Evolutionary conservation across 1,140 invertebrate genomes (phyloP).

Genomic region (fruit fly (Drosophila melanogaster)): Release_6_plus_ISO1_MT NT_037436.4:11101501-11102000

Average conservation of each 20-base stretch:
- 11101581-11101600: slow-evolving; percentile 95
- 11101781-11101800: slow-evolving; percentile 42
- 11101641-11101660: slow-evolving; percentile 31
- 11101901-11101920: neutral
- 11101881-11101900: slow-evolving; percentile 15
- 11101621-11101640: slow-evolving; percentile 45
- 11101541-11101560: slow-evolving; percentile 91
- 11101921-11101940: neutral
- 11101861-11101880: neutral
- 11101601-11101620: slow-evolving; percentile 84
- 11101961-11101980: neutral
- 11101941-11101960: too few species aligned
- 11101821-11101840: slow-evolving; percentile 6
- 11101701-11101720: slow-evolving; percentile 36
- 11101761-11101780: slow-evolving; percentile 25
- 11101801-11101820: slow-evolving; percentile 37
- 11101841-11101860: slow-evolving; percentile 13
- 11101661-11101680: slow-evolving; percentile 23
- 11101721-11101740: slow-evolving; percentile 47
- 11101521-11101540: slow-evolving; percentile 92
- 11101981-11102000: neutral
- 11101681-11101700: slow-evolving; percentile 20
- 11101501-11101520: slow-evolving; percentile 92
- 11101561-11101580: slow-evolving; percentile 91
- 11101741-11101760: slow-evolving; percentile 44